phyloP scores from a whole-genome alignment of 2,113 vertebrate species.

The Ciconia boyciana region DNA sequence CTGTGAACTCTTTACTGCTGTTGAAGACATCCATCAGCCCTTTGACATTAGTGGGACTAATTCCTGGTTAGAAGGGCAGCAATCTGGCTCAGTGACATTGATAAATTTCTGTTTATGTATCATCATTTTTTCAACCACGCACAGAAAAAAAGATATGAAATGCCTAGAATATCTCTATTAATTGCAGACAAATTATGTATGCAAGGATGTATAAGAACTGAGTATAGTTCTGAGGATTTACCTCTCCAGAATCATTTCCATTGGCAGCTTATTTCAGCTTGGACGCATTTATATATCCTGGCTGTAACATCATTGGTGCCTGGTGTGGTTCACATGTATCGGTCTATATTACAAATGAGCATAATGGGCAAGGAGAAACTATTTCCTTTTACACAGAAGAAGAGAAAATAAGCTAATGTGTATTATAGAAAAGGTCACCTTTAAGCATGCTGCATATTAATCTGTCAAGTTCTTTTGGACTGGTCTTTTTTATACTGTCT shows the following conservation, averaged over 20 bases:
- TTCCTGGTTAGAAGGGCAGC: background rate
- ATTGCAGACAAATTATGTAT: background rate
- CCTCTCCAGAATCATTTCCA: background rate
- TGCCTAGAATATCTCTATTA: background rate
- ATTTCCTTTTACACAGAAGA: background rate
- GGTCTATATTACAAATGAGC: background rate
- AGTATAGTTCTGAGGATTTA: background rate
- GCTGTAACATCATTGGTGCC: background rate
- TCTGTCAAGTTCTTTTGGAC: background rate
- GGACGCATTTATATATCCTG: background rate
- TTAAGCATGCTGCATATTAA: background rate
- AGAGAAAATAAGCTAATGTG: background rate
- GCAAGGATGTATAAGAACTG: background rate
- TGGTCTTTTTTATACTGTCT: accelerated
- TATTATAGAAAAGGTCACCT: background rate
- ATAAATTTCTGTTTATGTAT: background rate
- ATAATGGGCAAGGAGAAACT: background rate
- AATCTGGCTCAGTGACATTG: background rate
- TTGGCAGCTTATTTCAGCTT: background rate
- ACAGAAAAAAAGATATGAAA: background rate
- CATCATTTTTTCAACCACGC: background rate
- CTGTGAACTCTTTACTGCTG: background rate
- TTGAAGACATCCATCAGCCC: slow-evolving; percentile 13
- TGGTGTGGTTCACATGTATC: background rate
- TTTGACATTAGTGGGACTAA: background rate